phyloP scores from a whole-genome alignment of 1,140 invertebrate species.

The Cydia amplana region DNA sequence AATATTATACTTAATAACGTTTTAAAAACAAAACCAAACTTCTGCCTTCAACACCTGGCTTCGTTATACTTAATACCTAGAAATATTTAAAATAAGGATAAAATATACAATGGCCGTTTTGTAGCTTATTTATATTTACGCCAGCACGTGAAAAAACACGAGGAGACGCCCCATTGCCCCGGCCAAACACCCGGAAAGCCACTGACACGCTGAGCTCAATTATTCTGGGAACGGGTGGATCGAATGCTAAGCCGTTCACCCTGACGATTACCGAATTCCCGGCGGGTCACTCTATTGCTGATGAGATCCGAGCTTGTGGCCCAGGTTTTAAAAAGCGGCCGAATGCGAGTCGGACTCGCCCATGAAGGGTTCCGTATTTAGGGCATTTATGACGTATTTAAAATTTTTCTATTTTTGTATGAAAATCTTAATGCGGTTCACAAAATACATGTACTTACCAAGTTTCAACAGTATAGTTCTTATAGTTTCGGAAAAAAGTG shows the following conservation, averaged over 20 bases:
- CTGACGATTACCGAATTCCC: slow-evolving; percentile 14
- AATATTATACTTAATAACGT: too few species aligned
- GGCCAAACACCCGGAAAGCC: slow-evolving; percentile 12
- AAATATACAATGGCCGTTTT: not conserved
- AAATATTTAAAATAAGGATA: not conserved
- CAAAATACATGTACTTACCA: too few species aligned
- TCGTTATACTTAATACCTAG: not conserved
- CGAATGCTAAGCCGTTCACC: slow-evolving; percentile 14
- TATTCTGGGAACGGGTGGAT: slow-evolving; percentile 22
- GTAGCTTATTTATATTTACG: not conserved
- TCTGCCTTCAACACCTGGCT: not conserved
- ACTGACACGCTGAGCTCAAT: slow-evolving; percentile 21
- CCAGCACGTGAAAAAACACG: not conserved
- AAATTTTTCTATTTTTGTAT: too few species aligned
- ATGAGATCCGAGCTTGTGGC: too few species aligned
- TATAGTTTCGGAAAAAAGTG: too few species aligned
- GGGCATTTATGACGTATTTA: too few species aligned
- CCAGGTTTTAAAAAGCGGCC: too few species aligned
- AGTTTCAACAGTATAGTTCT: too few species aligned
- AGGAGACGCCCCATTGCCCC: slow-evolving; percentile 4
- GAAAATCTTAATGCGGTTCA: too few species aligned
- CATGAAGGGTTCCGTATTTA: too few species aligned
- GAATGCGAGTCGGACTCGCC: too few species aligned
- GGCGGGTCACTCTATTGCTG: not conserved
- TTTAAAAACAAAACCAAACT: too few species aligned